phyloP scores from a whole-genome alignment of 2,797 vertebrate genomes.

The Galaxias olidus region DNA sequence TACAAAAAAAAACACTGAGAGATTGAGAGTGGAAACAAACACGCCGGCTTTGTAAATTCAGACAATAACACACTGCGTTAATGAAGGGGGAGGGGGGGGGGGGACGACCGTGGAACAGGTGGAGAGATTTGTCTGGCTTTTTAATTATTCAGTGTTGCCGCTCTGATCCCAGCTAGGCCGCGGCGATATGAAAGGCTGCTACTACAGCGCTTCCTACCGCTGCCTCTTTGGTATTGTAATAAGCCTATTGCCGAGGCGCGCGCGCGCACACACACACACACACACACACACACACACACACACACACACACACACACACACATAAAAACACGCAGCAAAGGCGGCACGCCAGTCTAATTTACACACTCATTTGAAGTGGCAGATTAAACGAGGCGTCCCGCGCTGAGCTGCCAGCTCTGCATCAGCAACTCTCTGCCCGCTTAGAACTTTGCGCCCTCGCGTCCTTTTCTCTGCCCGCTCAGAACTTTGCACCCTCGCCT shows the following conservation, averaged over 20 bases:
- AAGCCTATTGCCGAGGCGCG: constrained; percentile 24
- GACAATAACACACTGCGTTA: constrained; percentile 2
- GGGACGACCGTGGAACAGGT: constrained; percentile 3
- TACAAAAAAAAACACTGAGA: neutral
- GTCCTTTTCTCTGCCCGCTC: constrained; percentile 48
- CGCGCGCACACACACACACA: neutral
- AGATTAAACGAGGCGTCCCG: constrained; percentile 64
- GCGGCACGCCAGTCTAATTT: constrained; percentile 56
- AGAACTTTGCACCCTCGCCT: constrained; percentile 29
- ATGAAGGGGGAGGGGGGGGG: neutral
- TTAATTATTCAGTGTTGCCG: constrained; percentile 18
- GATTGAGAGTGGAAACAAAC: neutral
- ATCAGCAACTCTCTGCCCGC: constrained; percentile 5
- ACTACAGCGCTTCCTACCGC: constrained; percentile 41
- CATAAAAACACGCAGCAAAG: constrained; percentile 39
- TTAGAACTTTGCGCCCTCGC: constrained; percentile 39
- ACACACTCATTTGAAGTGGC: constrained; percentile 64
- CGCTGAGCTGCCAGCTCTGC: constrained; percentile 33
- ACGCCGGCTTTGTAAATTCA: constrained; percentile 14
- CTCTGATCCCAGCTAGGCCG: constrained; percentile 33
- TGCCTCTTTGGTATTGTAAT: constrained; percentile 61
- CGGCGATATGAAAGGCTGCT: constrained; percentile 33
- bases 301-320: constrained; percentile 27
- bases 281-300: constrained; percentile 20
- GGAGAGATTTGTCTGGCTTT: neutral